Base-by-base conservation (phyloP, 2,797 vertebrate genomes). In the Oceanodroma leucorhoa region DNA sequence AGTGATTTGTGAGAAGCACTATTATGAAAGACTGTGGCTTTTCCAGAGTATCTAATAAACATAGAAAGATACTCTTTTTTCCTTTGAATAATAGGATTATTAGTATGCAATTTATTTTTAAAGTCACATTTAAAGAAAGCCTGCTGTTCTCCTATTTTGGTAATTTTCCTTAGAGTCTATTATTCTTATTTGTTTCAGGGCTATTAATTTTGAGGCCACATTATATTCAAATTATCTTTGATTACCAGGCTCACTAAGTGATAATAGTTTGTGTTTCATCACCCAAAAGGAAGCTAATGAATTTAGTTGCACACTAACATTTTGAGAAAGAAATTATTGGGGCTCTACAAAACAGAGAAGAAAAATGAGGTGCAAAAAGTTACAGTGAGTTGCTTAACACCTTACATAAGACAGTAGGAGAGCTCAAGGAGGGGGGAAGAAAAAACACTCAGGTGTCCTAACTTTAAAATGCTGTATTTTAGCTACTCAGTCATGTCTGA, bases 221-320 rank as follows among this genome's bases (percentile, higher is more conserved):
- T 97, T 96, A 94, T 96, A 84, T 93, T 96, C 83, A 71, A 94
- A 95, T 96, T 92, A 87, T 87, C 71, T 87, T 93, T 77, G 67
- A 93, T 93, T 92, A 83, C 38, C 46, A 87, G 11, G 19, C 91
- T 94, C 90, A 90, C 45, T 83, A 91, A 90, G 71, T 13, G 65
- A 67, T 75, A 82, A 58, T 62, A 91, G 71, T 87, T 93, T 87
- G 64, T 76, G 57, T 95, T 95, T 91, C 57, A 67, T 77, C 78
- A 87, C 48, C 55, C 81, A 66, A 91, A 94, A 91, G 22, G 36
- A 82, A 92, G 30, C n/a, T 83, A 86, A 87, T 81, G 32, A 90
- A 82, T 93, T 89, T 88, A 64, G 32, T 48, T 43, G 20, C 30
- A 54, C 30, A 21, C 21, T 67, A 84, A 61, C 24, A 38, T 64